Evolutionary conservation across 1,140 invertebrate species (phyloP).

Genomic region (Odontomachus brunneus): DNA sequence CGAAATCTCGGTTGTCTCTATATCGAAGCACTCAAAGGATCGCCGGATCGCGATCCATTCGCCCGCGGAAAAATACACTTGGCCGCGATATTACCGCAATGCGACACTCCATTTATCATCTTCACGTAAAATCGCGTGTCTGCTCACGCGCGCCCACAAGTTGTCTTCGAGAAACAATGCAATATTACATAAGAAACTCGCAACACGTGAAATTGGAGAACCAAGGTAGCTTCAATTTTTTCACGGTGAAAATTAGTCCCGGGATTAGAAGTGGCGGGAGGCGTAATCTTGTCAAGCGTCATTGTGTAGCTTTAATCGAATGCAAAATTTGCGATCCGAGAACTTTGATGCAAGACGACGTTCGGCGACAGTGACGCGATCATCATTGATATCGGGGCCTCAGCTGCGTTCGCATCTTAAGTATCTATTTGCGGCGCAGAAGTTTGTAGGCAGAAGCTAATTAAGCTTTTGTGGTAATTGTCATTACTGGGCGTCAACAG

Average conservation of each 20-base stretch:
- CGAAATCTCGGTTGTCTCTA: conserved; percentile 50
- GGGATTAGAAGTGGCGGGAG: no score
- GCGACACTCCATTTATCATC: conserved; percentile 9
- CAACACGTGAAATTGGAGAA: no score
- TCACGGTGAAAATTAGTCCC: no score
- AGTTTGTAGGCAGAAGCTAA: background rate
- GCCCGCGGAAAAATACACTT: background rate
- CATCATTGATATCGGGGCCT: no score
- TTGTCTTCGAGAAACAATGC: background rate
- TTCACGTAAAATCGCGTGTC: background rate
- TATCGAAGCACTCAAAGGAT: conserved; percentile 26
- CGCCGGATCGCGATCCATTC: background rate
- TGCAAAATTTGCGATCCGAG: no score
- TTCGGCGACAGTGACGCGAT: no score
- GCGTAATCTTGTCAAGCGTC: no score
- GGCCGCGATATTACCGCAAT: conserved; percentile 15
- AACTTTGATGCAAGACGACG: no score
- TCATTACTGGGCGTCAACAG: background rate
- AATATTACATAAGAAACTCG: background rate
- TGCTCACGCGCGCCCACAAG: background rate
- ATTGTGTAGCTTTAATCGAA: no score
- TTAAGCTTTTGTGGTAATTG: background rate
- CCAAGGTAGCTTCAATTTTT: no score
- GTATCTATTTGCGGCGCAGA: background rate
- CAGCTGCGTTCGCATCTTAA: no score